A percentile compares a stretch with the other conserved stretches of the same genome.
phyloP scores from a whole-genome alignment of 1,140 invertebrate genomes.

The Atopsyche davidsoni region DNA sequence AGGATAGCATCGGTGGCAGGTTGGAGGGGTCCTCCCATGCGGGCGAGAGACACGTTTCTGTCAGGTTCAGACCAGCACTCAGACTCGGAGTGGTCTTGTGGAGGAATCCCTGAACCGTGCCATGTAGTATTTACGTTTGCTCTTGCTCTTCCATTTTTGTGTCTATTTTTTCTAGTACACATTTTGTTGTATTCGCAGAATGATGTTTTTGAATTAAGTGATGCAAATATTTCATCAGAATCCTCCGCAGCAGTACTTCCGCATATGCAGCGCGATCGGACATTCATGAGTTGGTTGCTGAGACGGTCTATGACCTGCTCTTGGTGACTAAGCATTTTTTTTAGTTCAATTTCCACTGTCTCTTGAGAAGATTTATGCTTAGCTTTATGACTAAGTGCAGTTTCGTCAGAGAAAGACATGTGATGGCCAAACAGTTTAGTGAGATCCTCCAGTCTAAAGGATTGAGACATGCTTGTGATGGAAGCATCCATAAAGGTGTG shows the following conservation, averaged over 20 bases:
- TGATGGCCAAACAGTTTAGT: constrained; percentile 47
- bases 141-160: constrained; percentile 7
- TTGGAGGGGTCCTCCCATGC: constrained; percentile 52
- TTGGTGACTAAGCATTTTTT: constrained; percentile 10
- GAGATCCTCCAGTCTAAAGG: constrained; percentile 42
- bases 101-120: constrained; percentile 29
- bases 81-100: constrained; percentile 61
- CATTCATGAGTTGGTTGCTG: constrained; percentile 13
- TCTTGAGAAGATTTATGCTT: background rate
- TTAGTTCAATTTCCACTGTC: background rate
- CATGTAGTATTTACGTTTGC: constrained; percentile 13
- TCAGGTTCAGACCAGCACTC: constrained; percentile 84
- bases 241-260: constrained; percentile 13
- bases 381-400: background rate
- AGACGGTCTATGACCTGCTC: constrained; percentile 11
- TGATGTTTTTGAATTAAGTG: background rate
- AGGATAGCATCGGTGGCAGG: background rate
- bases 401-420: constrained; percentile 15
- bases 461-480: constrained; percentile 39
- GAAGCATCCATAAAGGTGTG: constrained; percentile 42
- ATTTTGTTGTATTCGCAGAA: constrained; percentile 16
- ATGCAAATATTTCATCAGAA: constrained; percentile 15
- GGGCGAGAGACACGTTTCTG: constrained; percentile 66
- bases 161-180: constrained; percentile 18
- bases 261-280: constrained; percentile 20